These are phyloP conservation scores for Byasa hedistus DNA, from an alignment of 2,888 invertebrate species.

Conservation along the genomic window DNA sequence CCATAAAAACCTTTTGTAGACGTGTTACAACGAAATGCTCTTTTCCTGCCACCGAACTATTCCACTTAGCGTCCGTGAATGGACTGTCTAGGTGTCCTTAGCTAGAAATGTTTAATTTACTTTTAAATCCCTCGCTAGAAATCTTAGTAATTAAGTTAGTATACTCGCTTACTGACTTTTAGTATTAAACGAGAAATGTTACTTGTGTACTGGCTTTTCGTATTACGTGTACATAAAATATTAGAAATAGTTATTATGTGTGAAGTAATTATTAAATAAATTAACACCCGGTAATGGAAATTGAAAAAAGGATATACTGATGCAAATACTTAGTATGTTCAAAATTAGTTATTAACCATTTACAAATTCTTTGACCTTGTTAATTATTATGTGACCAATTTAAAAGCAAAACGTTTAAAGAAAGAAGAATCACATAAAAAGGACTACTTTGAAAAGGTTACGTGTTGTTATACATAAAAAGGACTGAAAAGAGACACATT, in stretches of 20 bases:
- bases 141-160: not conserved
- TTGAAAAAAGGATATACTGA: too few relatives aligned
- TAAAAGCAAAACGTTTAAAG: too few relatives aligned
- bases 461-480: too few relatives aligned
- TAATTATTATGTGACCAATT: too few relatives aligned
- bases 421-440: too few relatives aligned
- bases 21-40: conserved; percentile 68
- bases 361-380: too few relatives aligned
- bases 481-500: too few relatives aligned
- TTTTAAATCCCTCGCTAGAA: conserved; percentile 18
- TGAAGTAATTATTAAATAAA: too few relatives aligned
- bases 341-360: too few relatives aligned
- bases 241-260: not conserved
- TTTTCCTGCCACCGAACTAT: conserved; percentile 56
- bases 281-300: too few relatives aligned
- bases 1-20: conserved; percentile 73
- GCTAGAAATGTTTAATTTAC: conserved; percentile 33
- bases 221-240: not conserved
- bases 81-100: conserved; percentile 30
- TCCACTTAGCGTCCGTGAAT: conserved; percentile 49
- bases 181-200: not conserved
- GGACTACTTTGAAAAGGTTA: too few relatives aligned
- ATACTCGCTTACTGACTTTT: not conserved
- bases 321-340: too few relatives aligned
- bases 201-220: not conserved